Evolutionary conservation across 2,888 invertebrate genomes (phyloP), one percentile per base, ranked within the genome.

Genomic region (Nesidiocoris tenuis): DNA sequence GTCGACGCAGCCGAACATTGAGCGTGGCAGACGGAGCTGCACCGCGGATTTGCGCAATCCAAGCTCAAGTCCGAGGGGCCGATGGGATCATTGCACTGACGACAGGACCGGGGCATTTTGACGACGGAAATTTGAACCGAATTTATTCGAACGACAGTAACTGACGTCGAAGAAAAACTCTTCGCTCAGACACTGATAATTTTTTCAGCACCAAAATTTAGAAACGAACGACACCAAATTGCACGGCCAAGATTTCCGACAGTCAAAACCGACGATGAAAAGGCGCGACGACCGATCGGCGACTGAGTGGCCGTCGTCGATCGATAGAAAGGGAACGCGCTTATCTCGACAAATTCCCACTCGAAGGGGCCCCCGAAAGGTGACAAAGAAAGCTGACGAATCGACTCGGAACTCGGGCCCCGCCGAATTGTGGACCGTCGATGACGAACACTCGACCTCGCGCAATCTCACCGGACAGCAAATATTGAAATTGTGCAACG

Each of bases 341-440:
- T 72, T 72, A 72, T 72, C 72, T 72, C 72, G 63, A 72, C 63
- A 39, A 3, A 72, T 61, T 72, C 72, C 57, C 39, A 39, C 70
- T 23, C 70, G 54, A 61, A 54, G 17, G 39, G 57, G 61, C 61
- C 61, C 24, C 9, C 72, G 3, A 39, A 39, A 3, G 39, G 21
- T 24, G 57, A 56, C 67, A 56, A 56, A 39, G 65, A 65, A 67
- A 23, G 61, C 25, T 61, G 70, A 57, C 61, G 70, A 57, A 57
- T 25, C 59, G 7, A 23, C 70, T 57, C 61, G 17, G 22, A 21
- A 22, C 57, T 24, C 56, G 16, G 23, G 55, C 16, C 21, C 12
- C 7, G 12, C 9, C 18, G 21, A 39, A 12, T 17, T 0, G 54
- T 25, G 18, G 19, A 39, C 18, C 25, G 17, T 25, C 66, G 24